Evolutionary conservation across 2,797 vertebrate species (phyloP).

Genomic region (Rhadinocentrus ornatus): DNA sequence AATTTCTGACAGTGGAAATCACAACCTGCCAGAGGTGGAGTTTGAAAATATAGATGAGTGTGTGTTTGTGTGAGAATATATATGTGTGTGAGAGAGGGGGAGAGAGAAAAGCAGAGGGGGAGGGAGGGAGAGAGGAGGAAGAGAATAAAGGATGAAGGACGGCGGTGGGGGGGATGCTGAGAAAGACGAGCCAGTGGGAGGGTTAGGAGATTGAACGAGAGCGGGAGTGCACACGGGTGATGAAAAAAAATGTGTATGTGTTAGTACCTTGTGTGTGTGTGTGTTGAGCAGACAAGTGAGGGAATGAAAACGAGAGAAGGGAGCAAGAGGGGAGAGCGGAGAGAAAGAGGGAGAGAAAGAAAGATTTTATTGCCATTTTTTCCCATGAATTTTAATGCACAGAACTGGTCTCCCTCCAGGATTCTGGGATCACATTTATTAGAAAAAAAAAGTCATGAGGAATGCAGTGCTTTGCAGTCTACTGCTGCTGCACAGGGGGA

Average conservation of each 20-base stretch:
- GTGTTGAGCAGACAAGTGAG: conserved; percentile 67
- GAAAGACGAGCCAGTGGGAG: conserved; percentile 77
- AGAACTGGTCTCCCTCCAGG: conserved; percentile 73
- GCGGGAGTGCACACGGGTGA: conserved; percentile 70
- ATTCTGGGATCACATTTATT: conserved; percentile 82
- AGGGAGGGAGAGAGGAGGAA: conserved; percentile 57
- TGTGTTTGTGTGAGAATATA: conserved; percentile 33
- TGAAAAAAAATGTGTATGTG: conserved; percentile 53
- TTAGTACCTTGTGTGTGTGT: conserved; percentile 23
- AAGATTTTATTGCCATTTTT: conserved; percentile 83
- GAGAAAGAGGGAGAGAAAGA: conserved; percentile 61
- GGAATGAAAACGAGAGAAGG: conserved; percentile 68
- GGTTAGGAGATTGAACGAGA: conserved; percentile 74
- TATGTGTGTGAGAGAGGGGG: conserved; percentile 27
- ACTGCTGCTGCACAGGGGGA: conserved; percentile 69
- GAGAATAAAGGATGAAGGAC: conserved; percentile 80
- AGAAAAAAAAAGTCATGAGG: conserved; percentile 66
- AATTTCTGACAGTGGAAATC: conserved; percentile 87
- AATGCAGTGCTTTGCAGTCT: conserved; percentile 77
- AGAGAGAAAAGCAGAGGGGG: conserved; percentile 43
- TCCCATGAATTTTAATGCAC: conserved; percentile 85
- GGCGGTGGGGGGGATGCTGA: conserved; percentile 81
- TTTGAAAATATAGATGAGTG: conserved; percentile 79
- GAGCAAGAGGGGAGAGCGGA: conserved; percentile 49
- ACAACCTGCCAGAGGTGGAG: conserved; percentile 86